Base-by-base conservation (phyloP, 2,797 vertebrate genomes). In the Sebastes alutus region DNA sequence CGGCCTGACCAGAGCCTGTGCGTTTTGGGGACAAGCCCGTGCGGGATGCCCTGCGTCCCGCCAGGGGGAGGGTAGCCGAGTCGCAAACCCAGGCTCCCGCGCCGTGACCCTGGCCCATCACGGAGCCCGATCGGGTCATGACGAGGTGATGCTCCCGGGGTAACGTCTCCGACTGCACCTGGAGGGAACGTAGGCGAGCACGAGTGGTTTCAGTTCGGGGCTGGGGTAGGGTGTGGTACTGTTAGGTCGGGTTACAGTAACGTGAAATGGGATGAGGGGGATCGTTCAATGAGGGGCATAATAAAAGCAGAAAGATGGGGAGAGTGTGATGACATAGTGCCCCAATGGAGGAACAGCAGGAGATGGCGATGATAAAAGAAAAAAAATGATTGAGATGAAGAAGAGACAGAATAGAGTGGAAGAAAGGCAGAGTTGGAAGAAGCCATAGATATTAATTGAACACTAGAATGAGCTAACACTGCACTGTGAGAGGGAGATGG, bases 11-110 rank as follows among this genome's bases (percentile, higher is more conserved):
- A 0, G 94, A 92, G 16, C 94, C 82, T 0, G 89, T 94, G 4
- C 94, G 93, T 72, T 97, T 97, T 0, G 97, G 96, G 80, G 97
- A 97, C 74, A 92, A 93, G 72, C 95, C 96, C 8, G 94, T 77
- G 0, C 96, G 95, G 16, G 97, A 96, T 2, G 96, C 93, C 78
- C 96, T 95, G 52, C 97, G 96, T 52, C 97, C 97, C 0, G 95
- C 92, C 56, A 96, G 69, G 66, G 96, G 96, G 59, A 97, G 91
- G 0, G 95, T 96, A 6, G 95, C 85, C 0, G 97, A 96, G 65
- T 97, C 96, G 23, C 96, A 96, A 83, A 96, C 90, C 91, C 97
- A 96, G 75, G 91, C 85, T 87, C 91, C 95, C 10, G 81, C 88
- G 62, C 85, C 88, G 72, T 88, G 96, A 63, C 88, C 90, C 27